Conservation (phyloP, 2,888 invertebrate species). For the Empis stercorea region DNA sequence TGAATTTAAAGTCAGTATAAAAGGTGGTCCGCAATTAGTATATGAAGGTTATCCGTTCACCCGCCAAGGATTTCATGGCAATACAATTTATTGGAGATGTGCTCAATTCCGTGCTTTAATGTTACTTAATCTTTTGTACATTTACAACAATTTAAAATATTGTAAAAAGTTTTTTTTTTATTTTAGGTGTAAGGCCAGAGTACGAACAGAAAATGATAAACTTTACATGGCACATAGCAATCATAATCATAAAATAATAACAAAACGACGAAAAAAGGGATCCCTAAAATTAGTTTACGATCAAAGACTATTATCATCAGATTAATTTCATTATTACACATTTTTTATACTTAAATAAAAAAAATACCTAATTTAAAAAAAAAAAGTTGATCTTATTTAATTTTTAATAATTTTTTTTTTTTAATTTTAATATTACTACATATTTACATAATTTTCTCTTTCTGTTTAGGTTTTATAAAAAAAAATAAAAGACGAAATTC, state of each 20-base stretch:
- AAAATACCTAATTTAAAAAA: too few species aligned
- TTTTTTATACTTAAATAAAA: too few species aligned
- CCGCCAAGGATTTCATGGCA: constrained; percentile 22
- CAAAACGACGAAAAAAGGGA: constrained; percentile 25
- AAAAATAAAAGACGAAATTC: too few species aligned
- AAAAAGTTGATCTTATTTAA: too few species aligned
- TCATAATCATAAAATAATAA: constrained; percentile 24
- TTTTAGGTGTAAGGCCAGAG: constrained; percentile 23
- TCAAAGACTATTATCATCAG: constrained; percentile 10
- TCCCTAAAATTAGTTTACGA: constrained; percentile 23
- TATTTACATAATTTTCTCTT: too few species aligned
- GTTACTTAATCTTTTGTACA: constrained; percentile 15
- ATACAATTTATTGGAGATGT: constrained; percentile 30
- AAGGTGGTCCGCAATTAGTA: constrained; percentile 23
- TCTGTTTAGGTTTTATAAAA: too few species aligned
- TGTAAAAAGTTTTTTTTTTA: too few species aligned
- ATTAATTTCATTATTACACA: too few species aligned
- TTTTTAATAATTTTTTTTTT: too few species aligned
- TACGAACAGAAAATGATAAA: constrained; percentile 22
- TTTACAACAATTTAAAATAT: background rate
- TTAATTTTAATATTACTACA: too few species aligned
- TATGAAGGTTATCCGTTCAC: constrained; percentile 27
- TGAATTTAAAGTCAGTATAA: constrained; percentile 21
- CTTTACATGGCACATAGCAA: constrained; percentile 22
- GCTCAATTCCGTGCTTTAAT: constrained; percentile 26